Evolutionary conservation across 2,113 vertebrate genomes (phyloP), one percentile per base, ranked within the genome.

Genomic region (Nettapus auritus): DNA sequence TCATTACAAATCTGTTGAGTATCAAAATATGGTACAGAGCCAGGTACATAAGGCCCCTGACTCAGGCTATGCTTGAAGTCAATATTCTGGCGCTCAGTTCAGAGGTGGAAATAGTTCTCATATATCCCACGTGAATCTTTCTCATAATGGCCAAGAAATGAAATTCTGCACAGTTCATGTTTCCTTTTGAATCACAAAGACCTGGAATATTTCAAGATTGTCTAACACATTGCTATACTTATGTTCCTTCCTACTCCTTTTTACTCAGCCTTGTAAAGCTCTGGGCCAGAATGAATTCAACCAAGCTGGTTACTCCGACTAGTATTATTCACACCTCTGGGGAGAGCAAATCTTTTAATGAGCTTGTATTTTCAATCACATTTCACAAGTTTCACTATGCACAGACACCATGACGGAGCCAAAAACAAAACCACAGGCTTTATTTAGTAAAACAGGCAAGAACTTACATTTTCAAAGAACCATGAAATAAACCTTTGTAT

Each of bases 111-210:
- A 28, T 28, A 62, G 31, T 15, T 83, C 63, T 50, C 42, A 59
- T 15, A 52, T 6, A 66, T 11, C 42, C 57, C n/a, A 26, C 25
- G 3, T 1, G 3, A 44, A 26, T 1, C 0, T 21, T 38, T 62
- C 53, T 23, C 33, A 25, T 28, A 66, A 94, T 62, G 21, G 23
- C 48, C 50, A 93, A 59, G 48, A 53, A 80, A 50, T 20, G 14
- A 57, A 56, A 48, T 59, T 19, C 56, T 57, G 33, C 71, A 82
- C 34, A 29, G 26, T 31, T 79, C 21, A 31, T 5, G 13, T 50
- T 40, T 66, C 20, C n/a, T 28, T 28, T 81, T 33, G 34, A 53
- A 44, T 20, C 7, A 1, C 21, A n/a, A 83, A 67, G 73, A 52
- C 42, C 13, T 64, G 64, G 53, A 87, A 50, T n/a, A 67, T 31